Conservation (phyloP, 2,888 invertebrate species). For the Xanthia icteritia region DNA sequence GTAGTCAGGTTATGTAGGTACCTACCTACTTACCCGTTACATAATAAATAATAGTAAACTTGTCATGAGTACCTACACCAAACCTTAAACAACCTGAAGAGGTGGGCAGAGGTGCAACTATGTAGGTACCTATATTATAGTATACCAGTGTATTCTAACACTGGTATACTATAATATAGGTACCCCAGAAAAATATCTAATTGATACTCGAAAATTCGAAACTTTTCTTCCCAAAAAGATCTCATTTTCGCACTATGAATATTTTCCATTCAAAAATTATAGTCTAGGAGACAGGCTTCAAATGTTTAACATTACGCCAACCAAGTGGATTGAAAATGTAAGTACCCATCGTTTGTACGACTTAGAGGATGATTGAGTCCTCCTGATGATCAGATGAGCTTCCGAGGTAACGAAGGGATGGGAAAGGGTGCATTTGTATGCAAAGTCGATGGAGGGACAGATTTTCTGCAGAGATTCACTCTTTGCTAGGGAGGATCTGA, state of each 20-base stretch:
- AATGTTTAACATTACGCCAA: neutral
- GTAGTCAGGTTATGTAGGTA: too few relatives aligned
- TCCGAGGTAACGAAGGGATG: slow-evolving; percentile 22
- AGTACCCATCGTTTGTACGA: neutral
- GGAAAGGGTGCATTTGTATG: slow-evolving; percentile 59
- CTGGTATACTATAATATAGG: too few relatives aligned
- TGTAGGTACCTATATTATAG: neutral
- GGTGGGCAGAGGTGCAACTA: neutral
- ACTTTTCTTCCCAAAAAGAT: neutral
- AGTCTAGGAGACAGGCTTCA: slow-evolving; percentile 1
- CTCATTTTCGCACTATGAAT: neutral
- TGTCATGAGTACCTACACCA: neutral
- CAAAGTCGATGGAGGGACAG: slow-evolving; percentile 50
- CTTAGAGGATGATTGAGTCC: slow-evolving; percentile 17
- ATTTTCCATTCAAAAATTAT: neutral
- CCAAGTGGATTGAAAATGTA: neutral
- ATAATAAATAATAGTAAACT: neutral
- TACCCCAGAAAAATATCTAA: neutral
- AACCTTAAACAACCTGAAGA: neutral
- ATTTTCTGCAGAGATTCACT: slow-evolving; percentile 42
- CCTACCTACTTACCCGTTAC: neutral
- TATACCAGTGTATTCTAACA: neutral
- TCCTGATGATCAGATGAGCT: slow-evolving; percentile 23
- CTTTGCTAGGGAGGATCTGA: slow-evolving; percentile 22
- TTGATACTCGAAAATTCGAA: too few relatives aligned